phyloP scores from a whole-genome alignment of 1,140 invertebrate genomes.

The Anastrepha ludens region DNA sequence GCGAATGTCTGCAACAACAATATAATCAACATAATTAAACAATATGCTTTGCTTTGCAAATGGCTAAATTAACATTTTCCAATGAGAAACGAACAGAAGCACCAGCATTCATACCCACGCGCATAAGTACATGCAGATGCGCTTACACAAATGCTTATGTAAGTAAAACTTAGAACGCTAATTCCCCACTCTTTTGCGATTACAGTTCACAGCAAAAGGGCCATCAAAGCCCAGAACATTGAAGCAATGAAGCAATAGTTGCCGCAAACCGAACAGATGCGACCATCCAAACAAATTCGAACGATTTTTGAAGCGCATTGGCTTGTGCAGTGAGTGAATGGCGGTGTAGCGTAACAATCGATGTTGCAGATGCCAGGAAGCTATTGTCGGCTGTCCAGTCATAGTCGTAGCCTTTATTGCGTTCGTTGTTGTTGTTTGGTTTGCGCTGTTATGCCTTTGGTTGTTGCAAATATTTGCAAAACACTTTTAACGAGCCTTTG shows the following conservation, averaged over 20 bases:
- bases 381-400: neutral
- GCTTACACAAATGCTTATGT: neutral
- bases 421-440: neutral
- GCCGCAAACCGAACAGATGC: slow-evolving; percentile 26
- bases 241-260: slow-evolving; percentile 7
- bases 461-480: slow-evolving; percentile 47
- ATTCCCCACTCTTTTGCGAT: neutral
- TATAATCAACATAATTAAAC: slow-evolving; percentile 45
- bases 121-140: neutral
- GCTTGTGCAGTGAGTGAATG: neutral
- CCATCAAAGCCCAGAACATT: neutral
- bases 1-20: slow-evolving; percentile 16
- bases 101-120: neutral
- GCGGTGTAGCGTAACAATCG: neutral
- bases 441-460: neutral
- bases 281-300: neutral
- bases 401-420: neutral
- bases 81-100: neutral
- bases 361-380: neutral
- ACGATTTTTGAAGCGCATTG: neutral
- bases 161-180: neutral
- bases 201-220: neutral
- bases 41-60: slow-evolving; percentile 24
- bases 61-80: slow-evolving; percentile 41
- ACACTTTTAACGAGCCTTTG: slow-evolving; percentile 33